phyloP scores from a whole-genome alignment of 2,888 invertebrate genomes.

The Synanthedon andrenaeformis region DNA sequence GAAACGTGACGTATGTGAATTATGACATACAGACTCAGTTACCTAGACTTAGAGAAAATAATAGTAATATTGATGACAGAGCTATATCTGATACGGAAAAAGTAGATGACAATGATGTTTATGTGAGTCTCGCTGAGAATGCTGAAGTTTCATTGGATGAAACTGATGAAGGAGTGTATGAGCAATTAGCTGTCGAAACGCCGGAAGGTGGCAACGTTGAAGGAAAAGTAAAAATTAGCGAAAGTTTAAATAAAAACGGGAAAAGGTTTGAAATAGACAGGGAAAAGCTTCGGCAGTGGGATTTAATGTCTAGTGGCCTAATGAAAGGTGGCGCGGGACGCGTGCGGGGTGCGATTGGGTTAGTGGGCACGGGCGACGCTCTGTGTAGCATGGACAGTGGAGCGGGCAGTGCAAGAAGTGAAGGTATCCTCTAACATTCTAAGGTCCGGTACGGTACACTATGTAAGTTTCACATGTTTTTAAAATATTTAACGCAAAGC shows the following conservation, averaged over 20 bases:
- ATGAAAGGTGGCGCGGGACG: conserved; percentile 63
- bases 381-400: conserved; percentile 53
- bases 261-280: conserved; percentile 79
- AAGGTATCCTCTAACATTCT: conserved; percentile 65
- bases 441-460: conserved; percentile 56
- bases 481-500: conserved; percentile 44
- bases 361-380: conserved; percentile 42
- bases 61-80: conserved; percentile 17
- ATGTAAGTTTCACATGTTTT: conserved; percentile 57
- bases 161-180: conserved; percentile 69
- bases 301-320: conserved; percentile 86
- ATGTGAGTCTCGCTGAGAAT: conserved; percentile 60
- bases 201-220: conserved; percentile 18
- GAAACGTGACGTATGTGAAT: conserved; percentile 85
- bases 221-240: conserved; percentile 10
- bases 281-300: conserved; percentile 89
- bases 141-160: conserved; percentile 25
- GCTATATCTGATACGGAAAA: conserved; percentile 35
- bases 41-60: conserved; percentile 43
- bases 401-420: conserved; percentile 60
- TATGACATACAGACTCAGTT: conserved; percentile 71
- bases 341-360: conserved; percentile 45
- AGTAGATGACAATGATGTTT: conserved; percentile 62
- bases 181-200: conserved; percentile 61
- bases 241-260: conserved; percentile 21